Conservation (phyloP, 2,113 vertebrate genomes). For the Neodon shergylaensis region DNA sequence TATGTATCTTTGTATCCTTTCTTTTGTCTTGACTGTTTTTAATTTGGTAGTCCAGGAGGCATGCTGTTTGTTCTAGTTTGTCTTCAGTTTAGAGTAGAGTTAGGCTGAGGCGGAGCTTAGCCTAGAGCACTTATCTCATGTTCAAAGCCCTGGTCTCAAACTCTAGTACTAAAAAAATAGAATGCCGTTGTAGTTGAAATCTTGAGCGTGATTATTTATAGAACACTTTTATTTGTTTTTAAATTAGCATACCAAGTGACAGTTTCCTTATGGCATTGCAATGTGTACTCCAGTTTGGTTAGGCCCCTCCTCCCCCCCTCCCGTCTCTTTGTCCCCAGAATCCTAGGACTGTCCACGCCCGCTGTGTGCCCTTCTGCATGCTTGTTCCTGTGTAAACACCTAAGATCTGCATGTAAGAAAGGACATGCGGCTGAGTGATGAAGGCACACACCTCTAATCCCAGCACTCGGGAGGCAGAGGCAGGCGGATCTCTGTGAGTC, state of each 20-base stretch:
- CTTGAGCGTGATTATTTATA: not conserved
- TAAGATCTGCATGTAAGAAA: not conserved
- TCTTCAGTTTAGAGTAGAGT: not conserved
- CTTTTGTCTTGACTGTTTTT: not conserved
- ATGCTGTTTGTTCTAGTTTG: not conserved
- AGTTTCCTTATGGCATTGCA: not conserved
- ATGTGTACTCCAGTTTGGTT: no score
- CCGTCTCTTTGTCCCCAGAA: not conserved
- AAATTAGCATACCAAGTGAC: not conserved
- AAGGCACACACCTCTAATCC: no score
- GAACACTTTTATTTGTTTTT: not conserved
- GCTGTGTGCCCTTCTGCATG: not conserved
- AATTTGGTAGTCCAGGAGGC: not conserved
- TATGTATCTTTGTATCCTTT: constrained; percentile 11
- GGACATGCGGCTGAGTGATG: no score
- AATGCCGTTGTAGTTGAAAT: not conserved
- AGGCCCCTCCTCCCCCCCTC: accelerated
- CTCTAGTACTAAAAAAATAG: not conserved
- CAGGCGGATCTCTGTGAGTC: no score
- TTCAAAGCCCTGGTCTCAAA: not conserved
- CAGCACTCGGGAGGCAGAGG: no score
- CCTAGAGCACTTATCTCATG: not conserved
- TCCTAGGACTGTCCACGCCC: not conserved
- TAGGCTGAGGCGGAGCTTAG: not conserved
- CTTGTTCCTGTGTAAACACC: no score